Evolutionary conservation across 2,888 invertebrate genomes (phyloP), one percentile per base, ranked within the genome.

Genomic region (Zygaena filipendulae): DNA sequence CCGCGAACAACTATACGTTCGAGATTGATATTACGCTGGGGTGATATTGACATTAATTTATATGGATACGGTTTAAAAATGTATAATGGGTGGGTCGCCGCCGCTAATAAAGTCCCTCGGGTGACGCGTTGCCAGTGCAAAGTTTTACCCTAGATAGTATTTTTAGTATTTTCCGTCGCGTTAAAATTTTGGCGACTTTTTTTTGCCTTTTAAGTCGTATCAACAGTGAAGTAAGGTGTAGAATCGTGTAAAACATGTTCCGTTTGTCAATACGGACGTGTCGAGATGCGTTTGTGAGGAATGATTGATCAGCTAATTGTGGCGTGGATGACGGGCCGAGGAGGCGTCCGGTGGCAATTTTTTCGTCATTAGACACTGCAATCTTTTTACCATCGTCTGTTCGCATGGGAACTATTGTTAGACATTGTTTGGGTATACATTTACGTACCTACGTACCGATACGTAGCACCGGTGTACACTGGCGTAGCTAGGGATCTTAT

Each of bases 31-130:
- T 67, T 70, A 69, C 77, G 55, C 75, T 63, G 49, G 77, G 77
- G 77, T 70, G 64, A 63, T 63, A 69, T 74, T 67, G 75, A 66
- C 79, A 74, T 75, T 77, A 79, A 79, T 79, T 77, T 79, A 77
- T 79, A 77, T 75, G 74, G 75, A 69, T 72, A 75, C 74, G 75
- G 69, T 79, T 75, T 77, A 79, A 79, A 79, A 79, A 75, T 75
- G 72, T 74, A 77, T 75, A 79, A 77, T 74, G 67, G 67, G 57
- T 59, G 60, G 61, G 61, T 59, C 53, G 60, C 45, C 57, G 54
- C 51, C 64, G 56, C 74, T 79, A 79, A 79, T 79, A 72, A 72
- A 61, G 64, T 59, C 79, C 60, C 75, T 36, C 20, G 71, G 58
- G 72, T 39, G 51, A 45, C 50, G 49, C 51, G 49, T 51, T 53